Evolutionary conservation across 2,113 vertebrate genomes (phyloP).

Genomic region (Fregetta grallaria): DNA sequence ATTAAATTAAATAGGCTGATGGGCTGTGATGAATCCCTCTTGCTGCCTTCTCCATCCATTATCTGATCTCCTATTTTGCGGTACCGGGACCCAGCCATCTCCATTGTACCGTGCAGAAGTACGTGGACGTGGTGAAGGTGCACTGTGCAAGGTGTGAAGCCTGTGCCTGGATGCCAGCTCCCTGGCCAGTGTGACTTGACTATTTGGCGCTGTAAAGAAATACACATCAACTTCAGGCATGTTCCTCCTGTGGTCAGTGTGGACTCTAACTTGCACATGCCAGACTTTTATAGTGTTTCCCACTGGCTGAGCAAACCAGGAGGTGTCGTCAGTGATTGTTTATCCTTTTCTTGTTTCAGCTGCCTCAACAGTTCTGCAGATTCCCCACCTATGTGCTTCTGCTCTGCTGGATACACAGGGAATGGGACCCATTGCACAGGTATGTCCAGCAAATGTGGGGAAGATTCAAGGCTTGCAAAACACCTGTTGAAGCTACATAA

Average conservation of each 20-base stretch:
- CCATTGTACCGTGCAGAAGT: background rate
- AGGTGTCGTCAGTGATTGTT: background rate
- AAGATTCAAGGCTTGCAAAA: background rate
- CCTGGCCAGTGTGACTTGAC: background rate
- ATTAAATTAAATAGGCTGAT: background rate
- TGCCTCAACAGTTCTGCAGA: slow-evolving; percentile 77
- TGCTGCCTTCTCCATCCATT: background rate
- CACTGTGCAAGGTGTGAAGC: background rate
- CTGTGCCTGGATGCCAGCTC: background rate
- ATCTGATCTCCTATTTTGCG: background rate
- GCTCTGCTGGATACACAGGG: slow-evolving; percentile 88
- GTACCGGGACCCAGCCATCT: background rate
- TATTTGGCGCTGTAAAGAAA: background rate
- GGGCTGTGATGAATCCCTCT: background rate
- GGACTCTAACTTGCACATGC: background rate
- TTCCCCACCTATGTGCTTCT: slow-evolving; percentile 76
- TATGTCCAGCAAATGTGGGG: slow-evolving; percentile 13
- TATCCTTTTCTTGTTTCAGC: slow-evolving; percentile 71
- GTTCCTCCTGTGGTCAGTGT: background rate
- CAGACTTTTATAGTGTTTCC: background rate
- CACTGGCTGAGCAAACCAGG: rapidly evolving
- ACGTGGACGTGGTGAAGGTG: background rate
- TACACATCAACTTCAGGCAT: background rate
- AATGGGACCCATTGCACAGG: slow-evolving; percentile 89
- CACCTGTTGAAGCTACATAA: no score